A percentile compares a stretch with the other conserved stretches of the same genome.
These are phyloP conservation scores for Caenorhabditis angaria DNA, from an alignment of 2,888 invertebrate genomes.

Conservation along the genomic window DNA sequence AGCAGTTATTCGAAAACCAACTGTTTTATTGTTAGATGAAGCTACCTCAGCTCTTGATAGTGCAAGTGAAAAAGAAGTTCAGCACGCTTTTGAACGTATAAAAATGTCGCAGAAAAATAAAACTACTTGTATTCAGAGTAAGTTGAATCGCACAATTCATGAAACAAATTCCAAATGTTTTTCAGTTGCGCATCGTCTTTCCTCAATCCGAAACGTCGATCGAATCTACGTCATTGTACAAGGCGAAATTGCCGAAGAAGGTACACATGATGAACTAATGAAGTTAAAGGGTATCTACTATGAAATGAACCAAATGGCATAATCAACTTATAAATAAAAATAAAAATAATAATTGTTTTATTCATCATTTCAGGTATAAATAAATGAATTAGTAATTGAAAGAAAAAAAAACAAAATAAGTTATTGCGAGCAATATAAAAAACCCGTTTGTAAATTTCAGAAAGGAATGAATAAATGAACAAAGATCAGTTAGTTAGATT, in stretches of 20 bases:
- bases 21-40: slow-evolving; percentile 67
- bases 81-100: slow-evolving; percentile 34
- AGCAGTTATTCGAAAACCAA: slow-evolving; percentile 78
- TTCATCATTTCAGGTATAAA: slow-evolving; percentile 9
- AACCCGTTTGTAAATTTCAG: neutral
- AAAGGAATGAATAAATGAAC: slow-evolving; percentile 1
- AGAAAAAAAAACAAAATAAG: no score
- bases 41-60: slow-evolving; percentile 69
- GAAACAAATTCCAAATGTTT: neutral
- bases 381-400: neutral
- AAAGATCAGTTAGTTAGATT: no score
- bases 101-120: slow-evolving; percentile 36
- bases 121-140: slow-evolving; percentile 66
- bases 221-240: slow-evolving; percentile 74
- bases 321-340: no score
- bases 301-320: slow-evolving; percentile 62
- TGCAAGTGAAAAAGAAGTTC: slow-evolving; percentile 57
- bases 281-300: slow-evolving; percentile 63
- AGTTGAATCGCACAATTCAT: no score
- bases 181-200: slow-evolving; percentile 75
- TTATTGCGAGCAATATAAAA: slow-evolving; percentile 2
- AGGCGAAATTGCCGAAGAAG: slow-evolving; percentile 66
- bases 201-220: slow-evolving; percentile 75
- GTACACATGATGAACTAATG: slow-evolving; percentile 64
- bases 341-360: neutral